A percentile compares a stretch with the other conserved stretches of the same genome.
These are phyloP conservation scores for Nothoprocta pentlandii DNA, from an alignment of 2,113 vertebrate genomes.

Conservation along the genomic window DNA sequence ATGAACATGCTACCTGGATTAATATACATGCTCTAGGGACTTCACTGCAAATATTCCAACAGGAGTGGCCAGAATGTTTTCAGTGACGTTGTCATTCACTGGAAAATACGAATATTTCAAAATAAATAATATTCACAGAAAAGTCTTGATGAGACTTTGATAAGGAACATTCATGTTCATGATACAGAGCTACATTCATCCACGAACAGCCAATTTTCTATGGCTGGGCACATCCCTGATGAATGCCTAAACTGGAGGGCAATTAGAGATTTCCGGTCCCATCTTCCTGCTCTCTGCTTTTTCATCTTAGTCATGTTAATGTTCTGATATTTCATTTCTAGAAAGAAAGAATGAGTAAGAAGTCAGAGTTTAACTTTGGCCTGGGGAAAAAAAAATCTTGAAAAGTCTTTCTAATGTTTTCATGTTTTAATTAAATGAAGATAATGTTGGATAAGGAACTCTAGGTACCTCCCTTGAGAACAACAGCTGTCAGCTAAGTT, in stretches of 20 bases:
- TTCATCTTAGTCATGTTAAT: neutral
- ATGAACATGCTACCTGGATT: constrained; percentile 63
- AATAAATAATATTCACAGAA: neutral
- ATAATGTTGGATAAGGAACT: neutral
- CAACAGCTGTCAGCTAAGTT: neutral
- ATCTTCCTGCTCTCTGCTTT: neutral
- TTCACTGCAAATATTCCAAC: neutral
- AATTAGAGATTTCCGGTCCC: neutral
- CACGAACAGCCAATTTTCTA: neutral
- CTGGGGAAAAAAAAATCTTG: neutral
- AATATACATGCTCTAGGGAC: constrained; percentile 21
- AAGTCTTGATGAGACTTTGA: neutral
- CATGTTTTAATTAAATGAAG: neutral
- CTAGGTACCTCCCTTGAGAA: neutral
- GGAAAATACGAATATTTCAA: neutral
- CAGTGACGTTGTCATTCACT: neutral
- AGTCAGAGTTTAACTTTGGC: neutral
- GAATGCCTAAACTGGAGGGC: neutral
- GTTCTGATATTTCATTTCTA: neutral
- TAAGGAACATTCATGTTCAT: neutral
- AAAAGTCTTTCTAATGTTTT: neutral
- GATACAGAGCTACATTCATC: neutral
- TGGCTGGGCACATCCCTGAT: neutral
- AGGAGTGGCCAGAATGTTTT: neutral
- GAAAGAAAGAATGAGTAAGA: neutral